A percentile compares a stretch with the other conserved stretches of the same genome.
phyloP scores from a whole-genome alignment of 2,113 vertebrate genomes.

The Climacteris rufus region DNA sequence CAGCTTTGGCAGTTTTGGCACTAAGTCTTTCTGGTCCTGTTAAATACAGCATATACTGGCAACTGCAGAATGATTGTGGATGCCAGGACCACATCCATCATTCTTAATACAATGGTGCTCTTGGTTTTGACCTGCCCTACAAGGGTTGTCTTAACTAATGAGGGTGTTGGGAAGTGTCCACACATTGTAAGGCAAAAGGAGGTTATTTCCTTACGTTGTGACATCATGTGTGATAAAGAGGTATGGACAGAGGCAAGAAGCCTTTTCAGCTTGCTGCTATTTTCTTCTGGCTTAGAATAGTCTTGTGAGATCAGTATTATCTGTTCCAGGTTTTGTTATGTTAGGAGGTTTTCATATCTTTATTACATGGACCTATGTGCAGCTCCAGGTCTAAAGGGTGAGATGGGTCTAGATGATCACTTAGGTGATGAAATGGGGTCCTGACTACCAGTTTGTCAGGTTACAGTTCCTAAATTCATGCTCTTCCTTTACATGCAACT shows the following conservation, averaged over 20 bases:
- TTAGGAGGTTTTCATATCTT: neutral
- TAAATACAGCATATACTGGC: neutral
- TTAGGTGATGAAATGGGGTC: neutral
- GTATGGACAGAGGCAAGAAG: neutral
- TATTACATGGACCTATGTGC: neutral
- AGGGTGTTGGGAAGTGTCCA: neutral
- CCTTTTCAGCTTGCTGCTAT: neutral
- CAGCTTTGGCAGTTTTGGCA: neutral
- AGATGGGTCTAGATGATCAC: neutral
- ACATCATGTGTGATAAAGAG: neutral
- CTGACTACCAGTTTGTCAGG: neutral
- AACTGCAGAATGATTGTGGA: neutral
- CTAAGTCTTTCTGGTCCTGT: neutral
- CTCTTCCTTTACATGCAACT: neutral
- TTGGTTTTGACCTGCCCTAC: neutral
- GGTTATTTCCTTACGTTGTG: slow-evolving; percentile 20
- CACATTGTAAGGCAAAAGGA: neutral
- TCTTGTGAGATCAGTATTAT: neutral
- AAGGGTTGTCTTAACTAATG: neutral
- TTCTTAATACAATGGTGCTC: neutral
- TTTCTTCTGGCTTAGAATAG: slow-evolving; percentile 12
- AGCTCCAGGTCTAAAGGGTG: neutral
- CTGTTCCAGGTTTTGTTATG: neutral
- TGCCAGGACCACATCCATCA: neutral
- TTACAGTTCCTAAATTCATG: neutral